phyloP scores from a whole-genome alignment of 2,888 invertebrate genomes.

The Drosophila paranaensis region DNA sequence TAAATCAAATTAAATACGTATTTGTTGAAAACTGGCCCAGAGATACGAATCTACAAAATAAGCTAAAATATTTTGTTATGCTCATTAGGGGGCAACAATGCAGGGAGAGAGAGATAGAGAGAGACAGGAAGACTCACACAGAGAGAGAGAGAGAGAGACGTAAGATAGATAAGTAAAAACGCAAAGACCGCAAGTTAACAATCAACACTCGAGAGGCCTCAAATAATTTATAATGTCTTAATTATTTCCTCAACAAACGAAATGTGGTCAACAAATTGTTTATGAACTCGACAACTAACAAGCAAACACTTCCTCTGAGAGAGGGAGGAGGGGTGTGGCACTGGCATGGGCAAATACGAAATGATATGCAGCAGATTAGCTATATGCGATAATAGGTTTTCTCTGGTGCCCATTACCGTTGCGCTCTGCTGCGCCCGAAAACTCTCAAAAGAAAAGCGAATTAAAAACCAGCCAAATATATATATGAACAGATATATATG shows the following conservation, averaged over 20 bases:
- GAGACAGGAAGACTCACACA: conserved; percentile 1
- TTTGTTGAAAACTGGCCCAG: conserved; percentile 47
- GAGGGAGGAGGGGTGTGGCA: not conserved
- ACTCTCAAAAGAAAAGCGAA: conserved; percentile 48
- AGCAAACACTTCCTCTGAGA: conserved; percentile 66
- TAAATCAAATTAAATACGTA: conserved; percentile 59
- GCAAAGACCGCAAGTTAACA: conserved; percentile 33
- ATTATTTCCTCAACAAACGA: conserved; percentile 62
- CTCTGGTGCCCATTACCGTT: conserved; percentile 55
- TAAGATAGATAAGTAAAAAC: conserved; percentile 9
- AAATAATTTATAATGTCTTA: conserved; percentile 80
- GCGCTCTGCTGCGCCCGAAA: conserved; percentile 68
- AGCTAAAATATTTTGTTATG: conserved; percentile 66
- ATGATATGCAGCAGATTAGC: conserved; percentile 78
- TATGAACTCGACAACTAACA: conserved; percentile 72
- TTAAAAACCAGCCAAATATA: conserved; percentile 33
- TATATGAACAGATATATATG: conserved; percentile 37
- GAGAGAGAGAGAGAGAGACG: conserved; percentile 3
- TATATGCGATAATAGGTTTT: conserved; percentile 71
- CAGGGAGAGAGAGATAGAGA: conserved; percentile 10
- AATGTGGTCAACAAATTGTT: conserved; percentile 73
- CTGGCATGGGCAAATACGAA: conserved; percentile 23
- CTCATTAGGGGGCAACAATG: conserved; percentile 61
- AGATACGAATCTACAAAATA: conserved; percentile 63
- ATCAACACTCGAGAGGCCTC: conserved; percentile 61